Conservation (phyloP, 2,888 invertebrate species). For the Chromoteleia sp. region DNA sequence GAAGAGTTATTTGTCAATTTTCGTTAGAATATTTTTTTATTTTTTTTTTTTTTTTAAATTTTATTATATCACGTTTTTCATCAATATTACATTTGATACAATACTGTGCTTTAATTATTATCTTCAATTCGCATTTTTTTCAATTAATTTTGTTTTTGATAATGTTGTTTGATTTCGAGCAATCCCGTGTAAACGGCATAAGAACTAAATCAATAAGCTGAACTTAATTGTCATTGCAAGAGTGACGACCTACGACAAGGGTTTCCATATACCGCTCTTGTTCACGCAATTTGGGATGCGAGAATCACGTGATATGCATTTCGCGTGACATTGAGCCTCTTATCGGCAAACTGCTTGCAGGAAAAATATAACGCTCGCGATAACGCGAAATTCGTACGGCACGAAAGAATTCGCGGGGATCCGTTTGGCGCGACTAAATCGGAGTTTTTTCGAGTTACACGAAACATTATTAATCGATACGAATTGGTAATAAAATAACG, state of each 20-base stretch:
- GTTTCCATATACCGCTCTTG: slow-evolving; percentile 38
- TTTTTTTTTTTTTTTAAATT: too few species aligned
- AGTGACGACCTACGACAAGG: slow-evolving; percentile 65
- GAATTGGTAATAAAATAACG: too few species aligned
- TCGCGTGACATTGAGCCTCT: slow-evolving; percentile 57
- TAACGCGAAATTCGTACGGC: slow-evolving; percentile 29
- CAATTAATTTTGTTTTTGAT: too few species aligned
- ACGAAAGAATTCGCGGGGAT: slow-evolving; percentile 20
- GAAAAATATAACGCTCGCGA: slow-evolving; percentile 43
- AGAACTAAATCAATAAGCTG: neutral
- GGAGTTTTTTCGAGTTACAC: slow-evolving; percentile 18
- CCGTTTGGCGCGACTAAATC: slow-evolving; percentile 14
- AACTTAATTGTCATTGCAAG: slow-evolving; percentile 11
- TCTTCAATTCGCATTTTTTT: too few species aligned
- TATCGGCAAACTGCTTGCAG: slow-evolving; percentile 41
- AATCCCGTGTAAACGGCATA: too few species aligned
- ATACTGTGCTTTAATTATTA: too few species aligned
- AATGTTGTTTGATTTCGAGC: too few species aligned
- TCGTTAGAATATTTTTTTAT: too few species aligned
- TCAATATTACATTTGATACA: too few species aligned
- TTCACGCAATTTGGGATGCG: slow-evolving; percentile 46
- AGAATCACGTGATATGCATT: slow-evolving; percentile 56
- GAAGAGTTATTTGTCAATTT: too few species aligned
- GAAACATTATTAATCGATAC: neutral
- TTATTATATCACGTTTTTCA: too few species aligned